phyloP scores from a whole-genome alignment of 2,113 vertebrate species.

The Ornithorhynchus anatinus region DNA sequence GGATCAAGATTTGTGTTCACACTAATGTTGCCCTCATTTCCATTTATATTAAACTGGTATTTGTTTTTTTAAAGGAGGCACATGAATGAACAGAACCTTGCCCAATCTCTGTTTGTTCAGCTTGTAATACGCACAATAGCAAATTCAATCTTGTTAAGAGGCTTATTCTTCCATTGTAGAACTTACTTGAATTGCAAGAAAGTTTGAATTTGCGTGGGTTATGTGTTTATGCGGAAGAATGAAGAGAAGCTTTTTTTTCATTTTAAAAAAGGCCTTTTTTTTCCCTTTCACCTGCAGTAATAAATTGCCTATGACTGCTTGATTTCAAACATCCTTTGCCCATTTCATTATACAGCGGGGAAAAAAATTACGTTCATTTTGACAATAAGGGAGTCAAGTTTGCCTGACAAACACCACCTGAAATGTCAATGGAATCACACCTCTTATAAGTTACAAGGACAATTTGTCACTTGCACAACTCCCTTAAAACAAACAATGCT shows the following conservation, averaged over 20 bases:
- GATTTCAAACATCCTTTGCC: conserved; percentile 47
- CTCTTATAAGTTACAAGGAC: background rate
- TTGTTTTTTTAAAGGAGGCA: conserved; percentile 78
- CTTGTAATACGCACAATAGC: conserved; percentile 75
- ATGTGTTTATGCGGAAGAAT: conserved; percentile 24
- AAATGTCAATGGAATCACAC: conserved; percentile 17
- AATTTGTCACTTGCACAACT: conserved; percentile 11
- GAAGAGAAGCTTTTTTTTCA: conserved; percentile 9
- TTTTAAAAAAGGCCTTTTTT: conserved; percentile 13
- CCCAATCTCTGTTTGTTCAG: conserved; percentile 82
- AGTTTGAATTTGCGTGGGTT: conserved; percentile 61
- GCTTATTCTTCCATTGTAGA: conserved; percentile 68
- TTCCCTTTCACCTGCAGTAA: conserved; percentile 26
- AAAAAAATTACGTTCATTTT: conserved; percentile 9
- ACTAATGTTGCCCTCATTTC: conserved; percentile 76
- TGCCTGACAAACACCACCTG: background rate
- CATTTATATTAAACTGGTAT: conserved; percentile 85
- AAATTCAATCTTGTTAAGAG: conserved; percentile 78
- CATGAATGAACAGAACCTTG: conserved; percentile 72
- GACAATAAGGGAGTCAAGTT: conserved; percentile 26
- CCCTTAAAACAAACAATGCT: conserved; percentile 7
- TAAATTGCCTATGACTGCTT: conserved; percentile 46
- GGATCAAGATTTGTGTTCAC: conserved; percentile 79
- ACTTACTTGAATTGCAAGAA: conserved; percentile 67
- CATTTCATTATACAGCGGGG: conserved; percentile 38